Conservation (phyloP, 1,140 invertebrate species). For the Maniola jurtina region DNA sequence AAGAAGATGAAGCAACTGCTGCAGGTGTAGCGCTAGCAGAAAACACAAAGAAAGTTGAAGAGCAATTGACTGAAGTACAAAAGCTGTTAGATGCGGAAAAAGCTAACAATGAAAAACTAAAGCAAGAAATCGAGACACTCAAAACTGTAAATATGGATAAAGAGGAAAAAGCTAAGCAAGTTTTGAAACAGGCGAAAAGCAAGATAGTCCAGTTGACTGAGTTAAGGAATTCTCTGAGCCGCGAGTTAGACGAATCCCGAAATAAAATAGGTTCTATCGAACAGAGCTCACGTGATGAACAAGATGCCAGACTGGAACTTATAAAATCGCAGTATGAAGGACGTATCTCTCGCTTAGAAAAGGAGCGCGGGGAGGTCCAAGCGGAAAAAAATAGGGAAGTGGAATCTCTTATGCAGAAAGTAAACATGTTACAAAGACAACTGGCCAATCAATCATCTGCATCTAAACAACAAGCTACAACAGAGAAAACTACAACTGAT, state of each 20-base stretch:
- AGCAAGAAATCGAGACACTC: conserved; percentile 85
- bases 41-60: conserved; percentile 72
- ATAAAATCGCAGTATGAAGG: conserved; percentile 87
- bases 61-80: conserved; percentile 82
- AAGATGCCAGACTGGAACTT: conserved; percentile 80
- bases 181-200: conserved; percentile 85
- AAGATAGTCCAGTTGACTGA: conserved; percentile 85
- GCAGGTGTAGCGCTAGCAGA: conserved; percentile 60
- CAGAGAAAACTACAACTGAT: conserved; percentile 85
- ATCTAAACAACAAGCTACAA: conserved; percentile 83
- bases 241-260: conserved; percentile 81
- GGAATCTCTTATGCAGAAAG: conserved; percentile 86
- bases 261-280: conserved; percentile 78
- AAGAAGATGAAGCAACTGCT: conserved; percentile 69
- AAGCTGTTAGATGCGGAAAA: conserved; percentile 79
- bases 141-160: conserved; percentile 82
- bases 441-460: conserved; percentile 83
- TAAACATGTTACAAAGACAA: conserved; percentile 88
- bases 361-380: conserved; percentile 86
- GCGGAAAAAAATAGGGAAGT: conserved; percentile 84
- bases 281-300: conserved; percentile 78
- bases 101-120: conserved; percentile 83
- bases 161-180: conserved; percentile 86
- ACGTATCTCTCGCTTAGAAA: conserved; percentile 84
- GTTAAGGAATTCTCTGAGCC: conserved; percentile 81